Percentiles rank a stretch among this genome's conserved stretches.
These are phyloP conservation scores for Drosophila recens DNA, from an alignment of 2,888 invertebrate species.

Conservation along the genomic window DNA sequence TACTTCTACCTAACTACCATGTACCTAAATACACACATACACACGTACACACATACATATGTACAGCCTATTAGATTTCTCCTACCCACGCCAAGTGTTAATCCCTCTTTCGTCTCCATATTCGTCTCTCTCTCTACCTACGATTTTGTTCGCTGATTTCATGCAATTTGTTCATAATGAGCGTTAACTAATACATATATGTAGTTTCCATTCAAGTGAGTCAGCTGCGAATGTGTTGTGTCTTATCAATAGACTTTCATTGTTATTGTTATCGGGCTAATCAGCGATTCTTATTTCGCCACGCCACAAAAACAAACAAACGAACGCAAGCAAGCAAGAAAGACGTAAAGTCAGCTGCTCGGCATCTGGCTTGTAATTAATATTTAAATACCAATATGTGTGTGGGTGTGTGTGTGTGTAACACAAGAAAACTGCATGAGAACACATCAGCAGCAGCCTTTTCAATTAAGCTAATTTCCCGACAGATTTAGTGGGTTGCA, in stretches of 20 bases:
- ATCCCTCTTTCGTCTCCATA: constrained; percentile 37
- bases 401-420: background rate
- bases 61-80: constrained; percentile 40
- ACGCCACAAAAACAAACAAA: constrained; percentile 1
- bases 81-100: constrained; percentile 31
- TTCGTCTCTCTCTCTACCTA: constrained; percentile 51
- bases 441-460: background rate
- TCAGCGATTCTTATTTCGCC: constrained; percentile 46
- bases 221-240: constrained; percentile 30
- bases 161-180: constrained; percentile 29
- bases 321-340: background rate
- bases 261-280: constrained; percentile 51
- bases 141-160: constrained; percentile 47
- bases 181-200: constrained; percentile 7
- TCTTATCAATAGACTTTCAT: constrained; percentile 51
- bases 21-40: background rate
- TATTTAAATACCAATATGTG: constrained; percentile 1
- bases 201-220: constrained; percentile 41
- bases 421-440: background rate
- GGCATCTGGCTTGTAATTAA: constrained; percentile 11
- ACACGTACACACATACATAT: background rate
- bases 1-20: constrained; percentile 20
- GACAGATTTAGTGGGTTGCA: too few relatives aligned
- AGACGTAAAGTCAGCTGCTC: constrained; percentile 15
- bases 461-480: too few relatives aligned